Base-by-base conservation (phyloP, 2,113 vertebrate species). In the Condylura cristata region DNA sequence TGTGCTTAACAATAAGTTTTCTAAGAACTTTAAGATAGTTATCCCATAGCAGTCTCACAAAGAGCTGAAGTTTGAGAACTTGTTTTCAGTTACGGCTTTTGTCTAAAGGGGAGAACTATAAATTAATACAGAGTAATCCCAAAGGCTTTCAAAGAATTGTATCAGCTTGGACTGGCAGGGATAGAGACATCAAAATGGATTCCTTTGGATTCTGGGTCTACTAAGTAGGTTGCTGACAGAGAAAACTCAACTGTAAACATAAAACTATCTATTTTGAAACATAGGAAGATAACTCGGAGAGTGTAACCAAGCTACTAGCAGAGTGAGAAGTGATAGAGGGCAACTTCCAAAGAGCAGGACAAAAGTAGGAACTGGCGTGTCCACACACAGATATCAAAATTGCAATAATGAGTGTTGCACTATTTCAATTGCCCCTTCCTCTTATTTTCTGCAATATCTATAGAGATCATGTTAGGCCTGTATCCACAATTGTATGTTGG, bases 121-220 rank as follows among this genome's bases (percentile, higher is more conserved):
- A 78, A 70, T 85, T 86, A 32, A 16, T 70, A 71, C 20, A 58
- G 3, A 87, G 39, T 82, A 90, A 60, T 22, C 6, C 17, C 78
- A 84, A 17, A 56, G 44, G 20, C n/a, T n/a, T 91, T 88, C 39
- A 93, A 70, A 39, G 32, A 90, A 28, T 79, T 88, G n/a, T 51
- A 65, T 85, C 4, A 83, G 11, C 18, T 78, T 72, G 56, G 24
- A 83, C 20, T 86, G 32, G 70, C 80, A 85, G 51, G 12, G 30
- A 86, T 9, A 80, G 28, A 88, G 30, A 66, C 22, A 34, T 58
- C 68, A 87, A 91, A 91, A 81, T 28, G 17, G 46, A 72, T 26
- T 71, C 8, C 3, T 86, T 53, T 89, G 16, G 10, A 41, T 51
- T 80, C 30, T 34, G 32, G 46, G 32, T 30, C 53, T 58, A 56